Base-by-base conservation (phyloP, 2,797 vertebrate species). In the Sebastes oblongus region DNA sequence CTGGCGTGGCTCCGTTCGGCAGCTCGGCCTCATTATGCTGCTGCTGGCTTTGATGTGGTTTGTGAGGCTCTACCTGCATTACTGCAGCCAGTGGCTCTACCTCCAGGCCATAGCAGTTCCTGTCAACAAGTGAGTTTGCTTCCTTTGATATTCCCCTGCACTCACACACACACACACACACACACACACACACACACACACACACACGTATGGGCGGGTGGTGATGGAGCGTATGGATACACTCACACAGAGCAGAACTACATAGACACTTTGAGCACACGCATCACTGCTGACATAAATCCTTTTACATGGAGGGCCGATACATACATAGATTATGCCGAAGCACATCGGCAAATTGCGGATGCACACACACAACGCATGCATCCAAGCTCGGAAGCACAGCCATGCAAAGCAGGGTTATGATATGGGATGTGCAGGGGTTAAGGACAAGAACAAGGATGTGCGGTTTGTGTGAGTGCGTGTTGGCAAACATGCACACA, bases 51-150 rank as follows among this genome's bases (percentile, higher is more conserved):
- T 97, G 88, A 96, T 97, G 92, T 99, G 97, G 97, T 98, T 99
- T 81, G 86, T 96, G 88, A 96, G 97, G 88, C 96, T 99, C 78
- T 98, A 98, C 94, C 89, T 98, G 92, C 98, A 98, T 94, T 99
- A 99, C 95, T 94, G 96, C 87, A 96, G 97, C 94, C 98, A 99
- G 90, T 98, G 98, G 97, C 94, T 99, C 81, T 97, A 97, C 93
- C 98, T 99, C 84, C 93, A 95, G 91, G 91, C 89, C 90, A 95
- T 97, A 88, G 95, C 95, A 2, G 93, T 97, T 94, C 97, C 97
- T 91, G 95, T 98, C 92, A 96, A 96, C 94, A 98, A 96, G 98
- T 99, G 95, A 98, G 97, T 95, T 88, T 89, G 86, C 90, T 89
- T 91, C 93, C 94, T 96, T 95, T 95, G 94, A 96, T 95, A 94